A percentile compares a stretch with the other conserved stretches of the same genome.
Conservation (phyloP, 2,113 vertebrate species). For the Rana temporaria region DNA sequence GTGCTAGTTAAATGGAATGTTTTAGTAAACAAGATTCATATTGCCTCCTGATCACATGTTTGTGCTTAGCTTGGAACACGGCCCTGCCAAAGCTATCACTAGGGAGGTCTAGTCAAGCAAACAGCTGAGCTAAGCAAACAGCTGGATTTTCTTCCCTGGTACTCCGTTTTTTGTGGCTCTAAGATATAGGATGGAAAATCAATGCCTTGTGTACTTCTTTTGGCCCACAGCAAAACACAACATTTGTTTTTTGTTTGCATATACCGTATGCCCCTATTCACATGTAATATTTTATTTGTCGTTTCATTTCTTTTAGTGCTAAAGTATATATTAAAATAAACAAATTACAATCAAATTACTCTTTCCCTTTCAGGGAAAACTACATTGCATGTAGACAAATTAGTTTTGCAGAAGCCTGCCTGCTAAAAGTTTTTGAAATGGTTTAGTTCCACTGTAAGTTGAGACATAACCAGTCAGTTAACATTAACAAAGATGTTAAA, state of each 20-base stretch:
- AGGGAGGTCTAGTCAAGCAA: slow-evolving; percentile 16
- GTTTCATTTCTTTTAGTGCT: too few relatives aligned
- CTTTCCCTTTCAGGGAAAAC: too few relatives aligned
- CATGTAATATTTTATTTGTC: too few relatives aligned
- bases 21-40: slow-evolving; percentile 15
- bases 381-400: too few relatives aligned
- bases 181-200: not conserved
- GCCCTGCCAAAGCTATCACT: slow-evolving; percentile 20
- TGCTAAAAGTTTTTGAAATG: too few relatives aligned
- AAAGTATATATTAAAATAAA: too few relatives aligned
- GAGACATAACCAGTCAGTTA: too few relatives aligned
- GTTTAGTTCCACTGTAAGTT: too few relatives aligned
- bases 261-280: not conserved
- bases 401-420: too few relatives aligned
- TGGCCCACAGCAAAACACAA: not conserved
- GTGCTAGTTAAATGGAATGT: slow-evolving; percentile 7
- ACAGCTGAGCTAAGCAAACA: slow-evolving; percentile 36
- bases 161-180: not conserved
- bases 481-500: too few relatives aligned
- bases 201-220: not conserved
- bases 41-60: not conserved
- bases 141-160: not conserved
- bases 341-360: too few relatives aligned
- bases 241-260: not conserved
- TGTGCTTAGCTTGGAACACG: slow-evolving; percentile 1